Percentiles rank a stretch among this genome's conserved stretches.
These are phyloP conservation scores for Silurus glanis DNA, from an alignment of 2,113 vertebrate species.

Conservation along the genomic window DNA sequence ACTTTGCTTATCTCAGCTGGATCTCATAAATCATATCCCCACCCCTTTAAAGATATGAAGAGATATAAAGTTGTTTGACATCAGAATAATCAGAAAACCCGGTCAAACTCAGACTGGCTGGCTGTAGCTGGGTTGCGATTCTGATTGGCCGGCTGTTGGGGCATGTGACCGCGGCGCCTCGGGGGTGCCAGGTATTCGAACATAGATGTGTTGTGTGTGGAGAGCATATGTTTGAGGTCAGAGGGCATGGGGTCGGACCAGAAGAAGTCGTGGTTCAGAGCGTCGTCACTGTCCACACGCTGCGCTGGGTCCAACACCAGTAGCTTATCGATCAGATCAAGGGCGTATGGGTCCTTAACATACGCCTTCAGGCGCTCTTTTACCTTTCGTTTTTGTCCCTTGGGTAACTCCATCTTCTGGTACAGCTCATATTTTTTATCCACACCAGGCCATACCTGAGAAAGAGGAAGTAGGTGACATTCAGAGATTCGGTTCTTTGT, in stretches of 20 bases:
- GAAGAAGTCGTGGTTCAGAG: slow-evolving; percentile 98
- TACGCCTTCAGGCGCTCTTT: slow-evolving; percentile 98
- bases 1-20: not conserved
- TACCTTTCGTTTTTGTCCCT: slow-evolving; percentile 96
- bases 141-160: slow-evolving; percentile 91
- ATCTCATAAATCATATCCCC: not conserved
- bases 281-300: slow-evolving; percentile 91
- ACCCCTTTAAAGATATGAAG: not conserved
- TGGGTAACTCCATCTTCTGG: slow-evolving; percentile 94
- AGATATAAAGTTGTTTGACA: not conserved
- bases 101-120: slow-evolving; percentile 94
- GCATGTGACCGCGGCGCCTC: slow-evolving; percentile 88
- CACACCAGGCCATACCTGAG: slow-evolving; percentile 89
- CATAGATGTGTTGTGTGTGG: slow-evolving; percentile 98
- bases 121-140: slow-evolving; percentile 88
- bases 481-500: not conserved
- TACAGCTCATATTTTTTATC: slow-evolving; percentile 95
- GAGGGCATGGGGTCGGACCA: slow-evolving; percentile 99
- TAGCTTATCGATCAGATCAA: slow-evolving; percentile 95
- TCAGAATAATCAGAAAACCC: slow-evolving; percentile 81
- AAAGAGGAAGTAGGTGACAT: not conserved
- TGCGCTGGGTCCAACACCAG: slow-evolving; percentile 92
- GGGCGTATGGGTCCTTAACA: slow-evolving; percentile 89
- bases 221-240: slow-evolving; percentile 98
- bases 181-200: slow-evolving; percentile 96